Evolutionary conservation across 2,888 invertebrate genomes (phyloP).

Genomic region (Microplitis manilae): DNA sequence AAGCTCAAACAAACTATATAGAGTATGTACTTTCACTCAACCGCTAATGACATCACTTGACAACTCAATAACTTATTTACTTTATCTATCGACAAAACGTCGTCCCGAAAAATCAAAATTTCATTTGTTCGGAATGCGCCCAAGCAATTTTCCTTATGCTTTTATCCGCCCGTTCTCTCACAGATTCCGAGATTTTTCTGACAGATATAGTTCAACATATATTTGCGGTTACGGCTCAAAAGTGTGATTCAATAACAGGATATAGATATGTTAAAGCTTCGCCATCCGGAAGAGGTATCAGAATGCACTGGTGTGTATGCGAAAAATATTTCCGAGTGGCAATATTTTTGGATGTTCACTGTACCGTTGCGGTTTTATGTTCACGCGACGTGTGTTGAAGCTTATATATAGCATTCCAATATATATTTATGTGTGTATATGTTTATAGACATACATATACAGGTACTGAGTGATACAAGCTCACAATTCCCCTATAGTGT

Average conservation of each 20-base stretch:
- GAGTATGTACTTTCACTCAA: no score
- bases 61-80: no score
- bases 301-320: slow-evolving; percentile 6
- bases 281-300: not conserved
- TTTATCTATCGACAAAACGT: no score
- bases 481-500: not conserved
- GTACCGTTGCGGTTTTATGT: slow-evolving; percentile 20
- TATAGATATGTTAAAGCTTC: slow-evolving; percentile 1
- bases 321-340: slow-evolving; percentile 51
- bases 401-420: slow-evolving; percentile 3
- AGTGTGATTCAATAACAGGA: slow-evolving; percentile 4
- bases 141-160: no score
- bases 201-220: not conserved
- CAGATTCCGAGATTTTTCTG: not conserved
- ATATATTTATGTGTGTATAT: not conserved
- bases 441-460: not conserved
- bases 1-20: not conserved
- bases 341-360: slow-evolving; percentile 48
- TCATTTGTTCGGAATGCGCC: no score
- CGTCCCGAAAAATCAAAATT: no score
- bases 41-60: no score
- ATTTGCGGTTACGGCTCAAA: not conserved
- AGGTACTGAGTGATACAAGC: not conserved
- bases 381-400: slow-evolving; percentile 13
- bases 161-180: not conserved